Evolutionary conservation across 2,113 vertebrate species (phyloP).

Genomic region (Myanophis thanlyinensis): DNA sequence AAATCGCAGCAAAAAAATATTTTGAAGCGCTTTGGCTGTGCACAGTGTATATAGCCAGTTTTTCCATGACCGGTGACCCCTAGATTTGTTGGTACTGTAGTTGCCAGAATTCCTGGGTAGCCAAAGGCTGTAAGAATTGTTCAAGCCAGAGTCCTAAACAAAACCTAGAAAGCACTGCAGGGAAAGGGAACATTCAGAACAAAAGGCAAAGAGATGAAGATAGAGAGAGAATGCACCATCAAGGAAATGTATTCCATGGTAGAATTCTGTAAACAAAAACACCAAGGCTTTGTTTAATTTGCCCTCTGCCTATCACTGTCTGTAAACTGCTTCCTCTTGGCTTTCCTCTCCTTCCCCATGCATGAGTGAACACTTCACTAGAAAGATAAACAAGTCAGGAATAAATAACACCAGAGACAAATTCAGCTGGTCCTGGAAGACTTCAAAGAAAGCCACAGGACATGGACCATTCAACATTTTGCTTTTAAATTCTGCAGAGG

Average conservation of each 20-base stretch:
- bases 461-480: neutral
- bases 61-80: neutral
- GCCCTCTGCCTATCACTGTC: neutral
- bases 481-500: neutral
- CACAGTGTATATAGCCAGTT: neutral
- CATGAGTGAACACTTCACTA: neutral
- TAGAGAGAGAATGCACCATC: neutral
- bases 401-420: constrained; percentile 22
- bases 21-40: neutral
- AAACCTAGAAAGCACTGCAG: neutral
- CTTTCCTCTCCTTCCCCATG: neutral
- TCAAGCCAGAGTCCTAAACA: neutral
- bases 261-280: neutral
- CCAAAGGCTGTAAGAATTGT: neutral
- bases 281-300: neutral
- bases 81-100: neutral
- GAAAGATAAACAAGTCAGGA: constrained; percentile 18
- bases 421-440: neutral
- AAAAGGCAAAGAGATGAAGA: neutral
- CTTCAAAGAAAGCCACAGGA: neutral
- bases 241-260: neutral
- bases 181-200: neutral
- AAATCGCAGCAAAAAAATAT: neutral
- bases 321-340: neutral
- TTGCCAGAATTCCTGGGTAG: neutral